Base-by-base conservation (phyloP, 2,797 vertebrate species). In the Enteromius trimaculatus region DNA sequence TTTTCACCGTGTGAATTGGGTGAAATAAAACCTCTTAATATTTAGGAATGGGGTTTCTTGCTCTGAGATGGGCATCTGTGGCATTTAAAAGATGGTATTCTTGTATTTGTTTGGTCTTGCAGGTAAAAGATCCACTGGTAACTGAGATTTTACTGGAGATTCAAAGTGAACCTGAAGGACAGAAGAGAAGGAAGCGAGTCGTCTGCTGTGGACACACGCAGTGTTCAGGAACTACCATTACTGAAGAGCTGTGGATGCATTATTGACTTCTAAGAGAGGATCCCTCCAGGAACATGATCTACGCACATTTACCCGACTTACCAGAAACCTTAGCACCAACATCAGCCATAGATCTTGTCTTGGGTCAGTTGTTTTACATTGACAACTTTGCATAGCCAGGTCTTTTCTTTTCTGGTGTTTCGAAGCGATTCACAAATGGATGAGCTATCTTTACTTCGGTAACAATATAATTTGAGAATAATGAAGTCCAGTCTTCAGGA, bases 91-190 rank as follows among this genome's bases (percentile, higher is more conserved):
- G 2, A 47, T 17, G 13, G 9, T 21, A 44, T 21, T 23, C 23
- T 26, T 65, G 8, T 10, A 72, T 34, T 1, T 70, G 37, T 77
- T 29, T 6, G 79, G 66, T 2, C 86, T 75, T 58, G 1, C 91
- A 99, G 98, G 98, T 90, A 99, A 99, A 89, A 95, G 97, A 88
- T 99, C 96, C 72, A 92, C 96, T 84, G 97, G 96, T 89, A 97
- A 93, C 92, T 99, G 94, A 95, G 10, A 53, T 60, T 39, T 16
- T 53, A 51, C 49, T 80, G 17, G 84, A 70, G 64, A 47, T 58
- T 44, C 19, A 64, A 21, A 49, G 21, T 26, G 75, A 29, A 77
- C 34, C 44, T 34, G 70, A 60, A 72, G 77, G n/a, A 44, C 69
- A 14, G 21, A n/a, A 42, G 14, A 80, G 31, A 37, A 78, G 80